Base-by-base conservation (phyloP, 2,113 vertebrate genomes). In the Protobothrops flavoviridis region DNA sequence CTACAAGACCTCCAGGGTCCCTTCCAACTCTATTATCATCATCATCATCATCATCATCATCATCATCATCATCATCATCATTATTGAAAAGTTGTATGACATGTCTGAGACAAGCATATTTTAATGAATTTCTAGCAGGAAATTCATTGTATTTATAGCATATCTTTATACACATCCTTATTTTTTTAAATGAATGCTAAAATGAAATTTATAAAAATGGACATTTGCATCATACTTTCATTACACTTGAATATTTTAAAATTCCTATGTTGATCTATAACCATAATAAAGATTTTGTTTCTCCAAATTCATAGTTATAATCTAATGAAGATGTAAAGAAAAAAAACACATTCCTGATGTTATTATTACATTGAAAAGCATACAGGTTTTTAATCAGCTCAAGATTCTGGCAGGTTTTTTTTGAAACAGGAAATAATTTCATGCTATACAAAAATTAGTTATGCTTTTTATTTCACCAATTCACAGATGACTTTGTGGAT, bases 401-500 rank as follows among this genome's bases (percentile, higher is more conserved):
- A 85, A 5, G 43, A 48, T 52, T 52, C 13, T 87, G 91, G 29
- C 57, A 85, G 8, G 9, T 8, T n/a, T 89, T 89, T 87, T 33
- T 89, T 90, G 43, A 39, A 0, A 0, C 8, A 85, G 24, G 21
- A 50, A 33, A 57, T 15, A 48, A 74, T 45, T 85, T 43, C 53
- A 48, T 89, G 20, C 17, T 55, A 11, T 24, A 29, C 23, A 64
- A 91, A 92, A 89, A 26, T 57, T 90, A 89, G 0, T 15, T 13
- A 24, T 5, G 15, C 33, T 48, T 17, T 86, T 33, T 33, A 5
- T 6, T 33, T 92, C 17, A 93, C 8, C 23, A 93, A 57, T 92
- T 13, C 88, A 89, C 92, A 9, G 93, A 6, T 93, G 95, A 94
- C 88, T 45, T 81, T 43, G 33, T 81, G 74, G 33, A 39, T 74